phyloP scores from a whole-genome alignment of 1,140 invertebrate genomes.

The Hycleus cichorii region DNA sequence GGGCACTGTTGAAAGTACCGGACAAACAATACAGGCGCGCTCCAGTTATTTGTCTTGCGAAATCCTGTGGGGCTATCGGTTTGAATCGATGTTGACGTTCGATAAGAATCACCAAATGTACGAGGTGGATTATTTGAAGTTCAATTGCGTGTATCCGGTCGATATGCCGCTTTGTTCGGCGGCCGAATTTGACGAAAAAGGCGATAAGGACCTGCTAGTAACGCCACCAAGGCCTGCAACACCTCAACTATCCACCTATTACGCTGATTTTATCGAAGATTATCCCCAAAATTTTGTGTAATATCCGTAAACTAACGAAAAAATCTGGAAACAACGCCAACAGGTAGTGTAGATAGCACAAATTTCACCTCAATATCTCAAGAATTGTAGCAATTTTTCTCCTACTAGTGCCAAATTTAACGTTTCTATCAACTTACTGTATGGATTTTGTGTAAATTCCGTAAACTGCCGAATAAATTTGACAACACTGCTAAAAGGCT shows the following conservation, averaged over 20 bases:
- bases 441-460: background rate
- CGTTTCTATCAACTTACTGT: too few relatives aligned
- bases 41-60: background rate
- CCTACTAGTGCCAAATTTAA: too few relatives aligned
- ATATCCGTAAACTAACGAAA: background rate
- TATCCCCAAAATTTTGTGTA: background rate
- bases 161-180: conserved; percentile 81
- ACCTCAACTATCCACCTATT: too few relatives aligned
- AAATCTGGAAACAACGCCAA: background rate
- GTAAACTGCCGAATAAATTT: background rate
- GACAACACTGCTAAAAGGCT: too few relatives aligned
- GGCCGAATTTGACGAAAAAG: conserved; percentile 48
- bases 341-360: too few relatives aligned
- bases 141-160: conserved; percentile 75
- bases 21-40: background rate
- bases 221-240: background rate
- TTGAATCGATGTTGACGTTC: conserved; percentile 78
- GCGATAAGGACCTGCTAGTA: background rate
- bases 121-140: conserved; percentile 81
- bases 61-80: conserved; percentile 90
- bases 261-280: background rate
- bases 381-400: too few relatives aligned
- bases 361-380: too few relatives aligned
- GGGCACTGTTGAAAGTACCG: background rate
- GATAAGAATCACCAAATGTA: conserved; percentile 63